phyloP scores from a whole-genome alignment of 1,140 invertebrate genomes.

The Colletes latitarsis region DNA sequence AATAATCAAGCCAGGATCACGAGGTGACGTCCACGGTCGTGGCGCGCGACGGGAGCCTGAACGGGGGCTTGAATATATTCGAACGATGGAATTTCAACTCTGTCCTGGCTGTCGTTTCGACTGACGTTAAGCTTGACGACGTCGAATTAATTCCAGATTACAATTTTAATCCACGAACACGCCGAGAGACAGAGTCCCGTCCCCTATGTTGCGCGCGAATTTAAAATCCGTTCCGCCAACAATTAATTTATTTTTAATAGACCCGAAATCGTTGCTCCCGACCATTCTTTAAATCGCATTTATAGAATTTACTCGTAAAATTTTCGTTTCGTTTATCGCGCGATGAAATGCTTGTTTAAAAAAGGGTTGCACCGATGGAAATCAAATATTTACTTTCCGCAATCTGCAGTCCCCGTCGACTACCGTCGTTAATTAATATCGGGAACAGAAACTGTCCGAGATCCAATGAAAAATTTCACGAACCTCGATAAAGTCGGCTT shows the following conservation, averaged over 20 bases:
- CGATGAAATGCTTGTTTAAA: too few relatives aligned
- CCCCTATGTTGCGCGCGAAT: neutral
- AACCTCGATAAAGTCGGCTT: neutral
- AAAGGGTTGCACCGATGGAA: neutral
- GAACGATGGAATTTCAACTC: constrained; percentile 46
- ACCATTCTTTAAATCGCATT: too few relatives aligned
- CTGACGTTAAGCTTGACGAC: constrained; percentile 35
- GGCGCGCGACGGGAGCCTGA: neutral
- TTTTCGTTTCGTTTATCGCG: too few relatives aligned
- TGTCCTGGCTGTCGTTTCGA: constrained; percentile 26
- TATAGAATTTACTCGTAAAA: too few relatives aligned
- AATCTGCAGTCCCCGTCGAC: neutral
- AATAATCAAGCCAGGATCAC: constrained; percentile 45
- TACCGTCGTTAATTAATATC: neutral
- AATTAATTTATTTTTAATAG: neutral
- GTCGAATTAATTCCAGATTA: constrained; percentile 50
- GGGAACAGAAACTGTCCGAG: neutral
- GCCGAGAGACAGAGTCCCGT: too few relatives aligned
- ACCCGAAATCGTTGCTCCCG: neutral
- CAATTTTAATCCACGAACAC: constrained; percentile 36
- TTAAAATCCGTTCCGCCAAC: neutral
- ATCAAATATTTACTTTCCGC: too few relatives aligned
- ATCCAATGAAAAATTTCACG: neutral
- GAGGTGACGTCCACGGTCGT: constrained; percentile 26
- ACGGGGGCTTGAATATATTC: constrained; percentile 14